Base-by-base conservation (phyloP, 2,888 invertebrate species). In the Ophion ellenae region DNA sequence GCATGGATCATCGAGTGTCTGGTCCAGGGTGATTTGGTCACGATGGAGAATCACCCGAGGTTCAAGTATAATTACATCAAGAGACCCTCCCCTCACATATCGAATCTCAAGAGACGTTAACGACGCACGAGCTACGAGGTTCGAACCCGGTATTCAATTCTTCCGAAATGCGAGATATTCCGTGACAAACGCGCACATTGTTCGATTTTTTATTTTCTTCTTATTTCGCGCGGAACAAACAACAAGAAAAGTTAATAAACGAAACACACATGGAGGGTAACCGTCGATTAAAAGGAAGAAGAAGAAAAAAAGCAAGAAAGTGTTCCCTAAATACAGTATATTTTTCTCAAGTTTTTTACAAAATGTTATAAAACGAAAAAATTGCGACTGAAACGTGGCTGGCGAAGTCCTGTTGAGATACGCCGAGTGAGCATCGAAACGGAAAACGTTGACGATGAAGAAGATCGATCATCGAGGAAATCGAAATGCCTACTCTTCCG, bases 1-100 rank as follows among this genome's bases (percentile, higher is more conserved):
- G 95, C 95, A 2, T 97, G 97, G 97, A 94, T 97, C 0, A 95
- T 96, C 5, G 97, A 97, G 89, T 96, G 96, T 88, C 94, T 97
- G 61, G 96, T 97, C 84, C 95, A 96, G 89, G 96, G 96, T 2
- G 94, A 94, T 79, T 93, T 95, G 57, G 93, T 95, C 86, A 89
- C 94, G 0, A 95, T 95, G 9, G 94, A 95, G 89, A 93, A 94
- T 83, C 95, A 95, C 92, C 94, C 94, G 70, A 95, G 94, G 93
- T 95, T 95, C 90, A 95, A 95, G 86, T 95, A 95, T 88, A 95
- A 95, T 93, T 95, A 95, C 80, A 92, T 94, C 28, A 87, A 86
- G 59, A 81, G 61, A 82, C 74, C 82, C 6, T 79, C 66, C 73
- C 77, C 86, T 78, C 83, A 81, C 77, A 81, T 84, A 80, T 84